These are phyloP conservation scores for Crotophaga sulcirostris DNA, from an alignment of 2,113 vertebrate genomes.

Conservation along the genomic window DNA sequence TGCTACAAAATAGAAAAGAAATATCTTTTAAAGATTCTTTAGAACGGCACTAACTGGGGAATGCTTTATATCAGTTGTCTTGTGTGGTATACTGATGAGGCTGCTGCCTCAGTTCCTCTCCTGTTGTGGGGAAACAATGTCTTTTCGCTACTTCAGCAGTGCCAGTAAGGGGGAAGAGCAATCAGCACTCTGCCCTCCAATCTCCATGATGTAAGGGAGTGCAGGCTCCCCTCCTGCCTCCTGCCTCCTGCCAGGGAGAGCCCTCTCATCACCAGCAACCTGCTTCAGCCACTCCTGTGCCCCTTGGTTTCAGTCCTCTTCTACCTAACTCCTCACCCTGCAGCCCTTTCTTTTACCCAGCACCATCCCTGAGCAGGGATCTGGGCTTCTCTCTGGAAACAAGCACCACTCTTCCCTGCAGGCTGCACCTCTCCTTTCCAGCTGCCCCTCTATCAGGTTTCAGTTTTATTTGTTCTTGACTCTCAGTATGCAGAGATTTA, in stretches of 20 bases:
- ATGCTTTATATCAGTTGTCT: not conserved
- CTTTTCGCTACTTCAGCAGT: not conserved
- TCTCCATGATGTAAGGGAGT: fast-evolving
- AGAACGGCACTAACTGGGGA: not conserved
- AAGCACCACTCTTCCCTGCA: not conserved
- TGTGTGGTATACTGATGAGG: not conserved
- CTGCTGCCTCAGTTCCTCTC: not conserved
- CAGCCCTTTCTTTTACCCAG: not conserved
- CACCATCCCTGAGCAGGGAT: not conserved
- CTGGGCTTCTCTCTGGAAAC: not conserved
- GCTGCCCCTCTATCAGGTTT: not conserved
- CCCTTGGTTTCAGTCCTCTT: not conserved
- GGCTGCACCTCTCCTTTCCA: not conserved
- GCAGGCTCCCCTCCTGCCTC: not conserved
- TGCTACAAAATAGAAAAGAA: conserved; percentile 12
- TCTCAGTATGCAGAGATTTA: not conserved
- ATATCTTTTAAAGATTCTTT: not conserved
- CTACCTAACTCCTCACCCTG: not conserved
- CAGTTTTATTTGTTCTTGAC: not conserved
- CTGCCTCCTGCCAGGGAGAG: not conserved
- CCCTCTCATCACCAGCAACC: not conserved
- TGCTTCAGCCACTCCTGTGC: not conserved
- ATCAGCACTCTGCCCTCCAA: not conserved
- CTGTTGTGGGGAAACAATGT: not conserved
- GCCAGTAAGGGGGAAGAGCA: not conserved